Conservation (phyloP, 1,140 invertebrate species). For the Lepidurus couesii region DNA sequence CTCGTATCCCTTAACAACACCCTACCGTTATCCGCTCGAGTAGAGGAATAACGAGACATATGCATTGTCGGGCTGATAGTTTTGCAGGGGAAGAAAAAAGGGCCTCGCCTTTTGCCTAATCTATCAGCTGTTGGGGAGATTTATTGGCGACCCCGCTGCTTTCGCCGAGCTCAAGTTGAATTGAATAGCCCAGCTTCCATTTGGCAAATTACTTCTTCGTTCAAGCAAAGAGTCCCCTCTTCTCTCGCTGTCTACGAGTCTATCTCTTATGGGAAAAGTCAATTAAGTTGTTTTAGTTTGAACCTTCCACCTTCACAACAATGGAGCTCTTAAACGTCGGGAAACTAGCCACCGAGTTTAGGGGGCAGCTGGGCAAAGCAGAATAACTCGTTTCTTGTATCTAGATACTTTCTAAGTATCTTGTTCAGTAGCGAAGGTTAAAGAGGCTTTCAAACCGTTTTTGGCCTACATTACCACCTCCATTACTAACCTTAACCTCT, state of each 20-base stretch:
- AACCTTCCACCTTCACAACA: background rate
- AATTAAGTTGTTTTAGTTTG: background rate
- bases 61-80: background rate
- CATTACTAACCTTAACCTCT: too few relatives aligned
- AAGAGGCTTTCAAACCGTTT: background rate
- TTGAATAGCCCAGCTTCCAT: conserved; percentile 5
- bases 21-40: conserved; percentile 17
- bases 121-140: background rate
- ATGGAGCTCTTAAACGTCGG: background rate
- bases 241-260: too few relatives aligned
- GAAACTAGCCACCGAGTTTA: background rate
- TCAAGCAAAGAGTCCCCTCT: background rate
- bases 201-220: conserved; percentile 6
- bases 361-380: background rate
- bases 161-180: background rate
- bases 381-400: background rate
- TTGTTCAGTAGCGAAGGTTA: background rate
- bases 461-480: background rate
- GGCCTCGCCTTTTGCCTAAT: conserved; percentile 4
- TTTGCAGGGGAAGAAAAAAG: background rate
- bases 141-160: conserved; percentile 20
- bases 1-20: background rate
- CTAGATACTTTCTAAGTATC: too few relatives aligned
- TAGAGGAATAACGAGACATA: conserved; percentile 10
- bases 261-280: background rate